These are phyloP conservation scores for Pseudomyrmex dendroicus DNA, from an alignment of 1,140 invertebrate species.

Conservation along the genomic window DNA sequence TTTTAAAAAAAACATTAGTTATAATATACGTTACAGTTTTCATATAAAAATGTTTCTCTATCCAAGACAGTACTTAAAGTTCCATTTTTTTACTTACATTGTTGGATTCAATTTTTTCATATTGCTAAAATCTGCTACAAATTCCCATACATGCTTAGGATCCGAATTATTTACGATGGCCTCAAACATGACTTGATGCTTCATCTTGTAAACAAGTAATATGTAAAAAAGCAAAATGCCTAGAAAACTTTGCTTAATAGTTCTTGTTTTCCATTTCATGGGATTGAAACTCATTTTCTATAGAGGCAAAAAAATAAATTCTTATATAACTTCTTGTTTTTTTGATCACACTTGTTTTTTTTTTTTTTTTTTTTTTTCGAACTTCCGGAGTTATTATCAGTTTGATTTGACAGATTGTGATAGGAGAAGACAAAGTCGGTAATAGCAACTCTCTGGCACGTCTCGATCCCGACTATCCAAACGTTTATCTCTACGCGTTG, in stretches of 20 bases:
- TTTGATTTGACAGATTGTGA: too few species aligned
- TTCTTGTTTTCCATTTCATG: conserved; percentile 82
- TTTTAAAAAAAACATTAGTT: neutral
- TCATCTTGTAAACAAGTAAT: conserved; percentile 79
- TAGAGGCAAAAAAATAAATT: neutral
- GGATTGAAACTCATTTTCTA: conserved; percentile 81
- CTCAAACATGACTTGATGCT: conserved; percentile 77
- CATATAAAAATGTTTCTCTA: neutral
- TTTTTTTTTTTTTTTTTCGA: too few species aligned
- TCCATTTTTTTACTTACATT: conserved; percentile 86
- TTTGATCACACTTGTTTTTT: too few species aligned
- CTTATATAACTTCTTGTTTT: too few species aligned
- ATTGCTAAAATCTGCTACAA: conserved; percentile 90
- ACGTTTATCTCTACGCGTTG: too few species aligned
- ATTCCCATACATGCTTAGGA: conserved; percentile 89
- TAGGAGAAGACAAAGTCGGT: too few species aligned
- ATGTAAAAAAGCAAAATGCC: conserved; percentile 67
- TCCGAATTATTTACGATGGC: conserved; percentile 84
- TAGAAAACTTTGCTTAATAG: conserved; percentile 54
- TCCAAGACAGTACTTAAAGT: neutral
- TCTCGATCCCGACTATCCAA: too few species aligned
- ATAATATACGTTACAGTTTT: neutral
- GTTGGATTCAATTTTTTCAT: conserved; percentile 90
- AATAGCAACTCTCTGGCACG: too few species aligned
- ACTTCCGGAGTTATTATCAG: too few species aligned